Percentiles rank a stretch among this genome's conserved stretches.
phyloP scores from a whole-genome alignment of 2,113 vertebrate genomes.

The Mesembrinibis cayennensis region DNA sequence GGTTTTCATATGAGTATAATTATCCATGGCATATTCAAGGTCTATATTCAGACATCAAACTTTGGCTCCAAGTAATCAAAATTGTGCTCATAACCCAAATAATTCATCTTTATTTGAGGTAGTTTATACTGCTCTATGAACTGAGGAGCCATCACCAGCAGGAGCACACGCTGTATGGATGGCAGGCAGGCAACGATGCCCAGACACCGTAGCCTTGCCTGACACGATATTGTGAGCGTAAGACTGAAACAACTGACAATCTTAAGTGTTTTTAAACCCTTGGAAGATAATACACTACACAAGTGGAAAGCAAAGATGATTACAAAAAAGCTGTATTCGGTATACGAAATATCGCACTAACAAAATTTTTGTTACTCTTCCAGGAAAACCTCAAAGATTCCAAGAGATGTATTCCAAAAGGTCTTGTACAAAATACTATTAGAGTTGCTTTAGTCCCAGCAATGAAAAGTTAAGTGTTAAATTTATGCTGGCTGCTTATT shows the following conservation, averaged over 20 bases:
- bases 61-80: not conserved
- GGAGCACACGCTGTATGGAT: rapidly evolving
- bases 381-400: not conserved
- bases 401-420: not conserved
- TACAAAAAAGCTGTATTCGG: not conserved
- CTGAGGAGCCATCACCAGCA: not conserved
- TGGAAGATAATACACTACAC: not conserved
- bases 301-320: not conserved
- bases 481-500: not conserved
- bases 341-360: not conserved
- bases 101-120: not conserved
- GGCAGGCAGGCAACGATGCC: not conserved
- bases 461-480: not conserved
- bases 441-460: not conserved
- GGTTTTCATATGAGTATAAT: not conserved
- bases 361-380: not conserved
- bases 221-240: not conserved
- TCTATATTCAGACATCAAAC: not conserved
- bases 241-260: not conserved
- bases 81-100: not conserved
- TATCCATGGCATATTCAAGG: not conserved
- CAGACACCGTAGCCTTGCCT: not conserved
- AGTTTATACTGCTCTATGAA: not conserved
- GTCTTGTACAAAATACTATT: not conserved
- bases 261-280: not conserved